Base-by-base conservation (phyloP, 2,888 invertebrate genomes). In the Oxyteleia sp. region DNA sequence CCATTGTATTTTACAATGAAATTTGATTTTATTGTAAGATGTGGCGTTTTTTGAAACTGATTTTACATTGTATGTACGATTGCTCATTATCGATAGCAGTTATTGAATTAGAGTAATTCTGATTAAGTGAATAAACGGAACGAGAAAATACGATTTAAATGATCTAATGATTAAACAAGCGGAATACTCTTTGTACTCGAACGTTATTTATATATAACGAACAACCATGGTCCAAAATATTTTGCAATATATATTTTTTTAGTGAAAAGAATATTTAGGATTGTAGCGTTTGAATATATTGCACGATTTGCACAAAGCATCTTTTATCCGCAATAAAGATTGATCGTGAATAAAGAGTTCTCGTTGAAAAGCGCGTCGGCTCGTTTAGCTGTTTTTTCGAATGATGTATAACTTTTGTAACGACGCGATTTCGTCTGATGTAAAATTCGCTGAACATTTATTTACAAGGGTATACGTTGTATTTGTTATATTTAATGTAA, bases 221-320 rank as follows among this genome's bases (percentile, higher is more conserved):
- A 84, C 82, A 84, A 87, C 83, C 84, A 84, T 85, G 87, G 84
- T 85, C 86, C 84, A 87, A 87, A 87, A 88, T 88, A 89, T 89
- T 88, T 89, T 88, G 87, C 88, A 88, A 88, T 87, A 87, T 85
- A 88, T 89, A 88, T 88, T 87, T 89, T 89, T 88, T 88, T 87
- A 88, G 86, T 86, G 74, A 82, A 84, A 51, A 61, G 81, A 82
- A 84, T 64, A 83, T 83, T 83, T 82, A 79, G 84, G 81, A 80
- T 78, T 81, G 79, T 85, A 78, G 79, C 81, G 83, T 85, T 85
- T 85, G 79, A 87, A 87, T 74, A 66, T 63, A 82, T 59, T 71
- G 71, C 82, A 82, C 71, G 38, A 35, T 83, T 83, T 78, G 69
- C 75, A 79, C 79, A 79, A 79, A 74, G 32, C 57, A 74, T 63